Conservation (phyloP, 2,113 vertebrate species). For the Callaeas wilsoni region DNA sequence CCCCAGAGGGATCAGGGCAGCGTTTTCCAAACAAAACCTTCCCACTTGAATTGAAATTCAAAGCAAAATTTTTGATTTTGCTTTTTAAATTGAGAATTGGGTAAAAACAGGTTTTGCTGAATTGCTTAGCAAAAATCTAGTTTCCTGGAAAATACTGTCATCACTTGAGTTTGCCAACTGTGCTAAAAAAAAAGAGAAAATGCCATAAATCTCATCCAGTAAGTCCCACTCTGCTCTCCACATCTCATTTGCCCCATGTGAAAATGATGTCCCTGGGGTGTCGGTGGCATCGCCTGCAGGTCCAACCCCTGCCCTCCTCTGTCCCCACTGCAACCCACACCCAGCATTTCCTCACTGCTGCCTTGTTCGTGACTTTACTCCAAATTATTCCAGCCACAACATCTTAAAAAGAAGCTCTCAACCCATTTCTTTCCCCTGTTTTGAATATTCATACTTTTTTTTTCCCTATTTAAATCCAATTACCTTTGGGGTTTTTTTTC, state of each 20-base stretch:
- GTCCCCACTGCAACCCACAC: too few species aligned
- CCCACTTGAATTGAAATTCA: neutral
- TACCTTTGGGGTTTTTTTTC: fast-evolving
- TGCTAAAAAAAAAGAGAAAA: neutral
- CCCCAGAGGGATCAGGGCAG: neutral
- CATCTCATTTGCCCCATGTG: neutral
- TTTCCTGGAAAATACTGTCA: neutral
- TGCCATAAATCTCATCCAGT: neutral
- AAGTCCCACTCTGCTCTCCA: neutral
- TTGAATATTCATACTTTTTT: neutral
- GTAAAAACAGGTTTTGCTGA: neutral
- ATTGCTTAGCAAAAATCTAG: neutral
- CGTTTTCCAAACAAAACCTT: neutral
- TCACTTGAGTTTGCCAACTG: neutral
- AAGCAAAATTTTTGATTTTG: neutral
- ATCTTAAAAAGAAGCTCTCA: neutral
- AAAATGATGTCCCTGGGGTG: neutral
- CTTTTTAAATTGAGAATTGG: neutral
- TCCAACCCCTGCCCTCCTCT: too few species aligned
- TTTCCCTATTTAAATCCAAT: neutral
- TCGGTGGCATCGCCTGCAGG: neutral
- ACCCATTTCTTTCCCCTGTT: neutral
- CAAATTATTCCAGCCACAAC: neutral
- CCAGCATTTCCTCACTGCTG: neutral
- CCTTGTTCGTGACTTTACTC: neutral